Evolutionary conservation across 2,797 vertebrate species (phyloP), one percentile per base, ranked within the genome.

Genomic region (Danio aesculapii): DNA sequence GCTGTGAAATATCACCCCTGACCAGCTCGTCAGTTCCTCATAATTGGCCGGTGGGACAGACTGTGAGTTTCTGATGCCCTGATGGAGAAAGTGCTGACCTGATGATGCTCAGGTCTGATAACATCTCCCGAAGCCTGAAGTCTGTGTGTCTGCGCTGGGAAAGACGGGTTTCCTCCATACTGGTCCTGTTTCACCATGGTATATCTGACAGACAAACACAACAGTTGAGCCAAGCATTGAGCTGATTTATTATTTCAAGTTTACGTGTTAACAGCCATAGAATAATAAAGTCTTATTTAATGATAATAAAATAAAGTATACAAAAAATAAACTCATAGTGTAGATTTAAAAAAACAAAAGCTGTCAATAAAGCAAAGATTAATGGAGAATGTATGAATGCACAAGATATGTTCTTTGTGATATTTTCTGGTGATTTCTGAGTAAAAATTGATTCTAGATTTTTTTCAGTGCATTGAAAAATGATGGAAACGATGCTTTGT

Each of bases 1-100:
- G 68, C 58, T 46, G 47, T 80, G 70, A 80, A 80, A 72, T 55
- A 68, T 61, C 57, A 75, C 64, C 57, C 69, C 64, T 75, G 62
- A 81, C 61, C 47, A 71, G 77, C 66, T 55, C 73, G 77, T 82
- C 53, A 72, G 68, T 77, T 82, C 74, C 81, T 50, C 19, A 55
- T 82, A 46, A 43, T 62, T 49, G 55, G 64, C 74, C 47, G 50
- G 39, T 10, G 13, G 43, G 44, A 44, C 66, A n/a, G 39, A 79
- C 53, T 39, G 75, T 62, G 70, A 74, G 61, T 14, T 70, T 83
- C 71, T 75, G 64, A 62, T 80, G 49, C 41, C 76, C 70, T 49
- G 50, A 71, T 63, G 71, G 57, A 55, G 71, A 79, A 83, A 79
- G 77, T 76, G 82, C 77, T 71, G 82, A 84, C 67, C 43, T 63